Evolutionary conservation across 23 tunicate genomes (phyloP).

Genomic region (Styela clava): DNA sequence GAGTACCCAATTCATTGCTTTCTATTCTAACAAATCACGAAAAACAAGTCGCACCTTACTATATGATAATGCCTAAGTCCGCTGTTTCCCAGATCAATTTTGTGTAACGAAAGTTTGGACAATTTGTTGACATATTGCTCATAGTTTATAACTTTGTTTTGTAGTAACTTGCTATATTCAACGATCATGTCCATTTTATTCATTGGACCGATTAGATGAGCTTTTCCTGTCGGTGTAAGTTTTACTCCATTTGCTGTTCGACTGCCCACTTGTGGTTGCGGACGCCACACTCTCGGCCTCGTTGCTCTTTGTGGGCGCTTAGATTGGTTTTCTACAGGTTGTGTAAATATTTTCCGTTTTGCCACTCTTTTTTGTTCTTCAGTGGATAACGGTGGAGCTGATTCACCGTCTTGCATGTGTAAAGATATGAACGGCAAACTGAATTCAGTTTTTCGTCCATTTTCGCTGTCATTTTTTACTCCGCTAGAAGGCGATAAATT

Average conservation of each 20-base stretch:
- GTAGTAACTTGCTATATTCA: constrained; percentile 73
- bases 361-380: constrained; percentile 3
- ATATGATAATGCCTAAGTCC: constrained; percentile 71
- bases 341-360: neutral
- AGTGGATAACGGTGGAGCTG: neutral
- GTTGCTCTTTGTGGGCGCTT: neutral
- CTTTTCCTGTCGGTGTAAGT: constrained; percentile 67
- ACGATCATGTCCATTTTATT: constrained; percentile 93
- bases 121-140: constrained; percentile 77
- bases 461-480: constrained; percentile 10
- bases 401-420: neutral
- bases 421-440: constrained; percentile 29
- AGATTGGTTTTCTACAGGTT: neutral
- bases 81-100: constrained; percentile 58
- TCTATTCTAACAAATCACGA: no score
- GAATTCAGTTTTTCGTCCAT: constrained; percentile 8
- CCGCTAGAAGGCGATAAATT: constrained; percentile 14
- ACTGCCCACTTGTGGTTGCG: neutral
- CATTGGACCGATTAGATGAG: constrained; percentile 87
- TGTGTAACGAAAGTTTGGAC: constrained; percentile 71
- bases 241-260: constrained; percentile 23
- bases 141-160: constrained; percentile 52
- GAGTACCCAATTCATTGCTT: no score
- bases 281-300: neutral
- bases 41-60: constrained; percentile 63